Percentiles rank a stretch among this genome's conserved stretches.
phyloP scores from a whole-genome alignment of 2,113 vertebrate genomes.

The Murina feae region DNA sequence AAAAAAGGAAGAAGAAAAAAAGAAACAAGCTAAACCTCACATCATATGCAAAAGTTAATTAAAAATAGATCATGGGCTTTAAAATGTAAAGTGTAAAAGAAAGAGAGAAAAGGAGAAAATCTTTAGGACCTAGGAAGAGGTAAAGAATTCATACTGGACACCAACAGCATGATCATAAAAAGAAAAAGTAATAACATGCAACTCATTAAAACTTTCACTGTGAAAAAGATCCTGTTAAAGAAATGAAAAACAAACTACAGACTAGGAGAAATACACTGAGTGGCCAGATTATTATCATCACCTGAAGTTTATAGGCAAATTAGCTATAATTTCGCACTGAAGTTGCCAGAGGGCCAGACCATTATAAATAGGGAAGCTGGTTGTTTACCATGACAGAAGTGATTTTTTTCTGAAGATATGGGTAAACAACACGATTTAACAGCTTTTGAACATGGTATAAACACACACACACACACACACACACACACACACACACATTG shows the following conservation, averaged over 20 bases:
- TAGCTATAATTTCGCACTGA: too few relatives aligned
- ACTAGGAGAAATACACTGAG: background rate
- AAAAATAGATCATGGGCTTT: background rate
- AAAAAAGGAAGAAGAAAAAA: background rate
- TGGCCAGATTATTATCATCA: too few relatives aligned
- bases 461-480: too few relatives aligned
- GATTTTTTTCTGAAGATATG: too few relatives aligned
- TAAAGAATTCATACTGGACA: background rate
- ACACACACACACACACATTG: too few relatives aligned
- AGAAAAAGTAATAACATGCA: background rate
- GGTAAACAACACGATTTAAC: too few relatives aligned
- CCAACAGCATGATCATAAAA: background rate
- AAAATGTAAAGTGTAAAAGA: background rate
- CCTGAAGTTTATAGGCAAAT: too few relatives aligned
- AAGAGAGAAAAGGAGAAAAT: background rate
- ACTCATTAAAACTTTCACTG: background rate
- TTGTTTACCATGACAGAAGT: too few relatives aligned
- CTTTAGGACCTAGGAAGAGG: background rate
- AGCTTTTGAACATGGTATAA: too few relatives aligned
- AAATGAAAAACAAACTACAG: background rate
- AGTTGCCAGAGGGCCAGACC: too few relatives aligned
- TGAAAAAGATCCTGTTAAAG: background rate
- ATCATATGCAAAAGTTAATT: background rate
- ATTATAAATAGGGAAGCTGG: too few relatives aligned
- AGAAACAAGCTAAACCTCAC: background rate